Conservation (phyloP, 2,113 vertebrate genomes). For the Upupa epops region DNA sequence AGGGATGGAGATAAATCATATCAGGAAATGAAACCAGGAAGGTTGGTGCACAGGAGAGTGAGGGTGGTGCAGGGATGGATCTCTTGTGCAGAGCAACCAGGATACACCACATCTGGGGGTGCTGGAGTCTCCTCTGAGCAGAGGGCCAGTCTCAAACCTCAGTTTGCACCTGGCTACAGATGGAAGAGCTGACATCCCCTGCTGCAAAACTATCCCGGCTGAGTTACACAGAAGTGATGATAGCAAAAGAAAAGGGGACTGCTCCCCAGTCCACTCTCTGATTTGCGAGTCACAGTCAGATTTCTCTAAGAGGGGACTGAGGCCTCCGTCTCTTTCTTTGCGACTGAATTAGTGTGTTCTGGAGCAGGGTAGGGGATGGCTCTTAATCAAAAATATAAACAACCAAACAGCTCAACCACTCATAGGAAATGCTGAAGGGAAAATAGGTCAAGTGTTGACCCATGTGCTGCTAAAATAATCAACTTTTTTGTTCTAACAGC, state of each 20-base stretch:
- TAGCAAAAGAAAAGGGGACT: neutral
- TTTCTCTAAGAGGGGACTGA: neutral
- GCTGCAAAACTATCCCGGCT: neutral
- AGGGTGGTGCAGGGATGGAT: neutral
- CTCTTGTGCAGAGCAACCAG: neutral
- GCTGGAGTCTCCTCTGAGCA: neutral
- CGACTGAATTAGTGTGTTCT: neutral
- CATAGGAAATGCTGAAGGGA: neutral
- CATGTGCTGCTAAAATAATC: neutral
- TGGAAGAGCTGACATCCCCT: neutral
- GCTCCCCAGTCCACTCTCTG: fast-evolving
- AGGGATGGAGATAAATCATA: neutral
- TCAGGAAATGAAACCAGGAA: neutral
- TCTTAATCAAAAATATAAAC: neutral
- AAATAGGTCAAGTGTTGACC: neutral
- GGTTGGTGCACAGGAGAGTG: neutral
- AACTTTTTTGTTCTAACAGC: neutral
- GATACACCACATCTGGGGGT: neutral
- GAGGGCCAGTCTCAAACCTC: fast-evolving
- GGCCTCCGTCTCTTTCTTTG: neutral
- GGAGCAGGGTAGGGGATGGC: fast-evolving
- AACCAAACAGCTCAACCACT: neutral
- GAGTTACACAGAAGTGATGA: neutral
- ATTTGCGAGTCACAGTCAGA: neutral
- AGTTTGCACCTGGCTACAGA: neutral